Evolutionary conservation across 2,888 invertebrate species (phyloP).

Genomic region (Ormyrus pomaceus): DNA sequence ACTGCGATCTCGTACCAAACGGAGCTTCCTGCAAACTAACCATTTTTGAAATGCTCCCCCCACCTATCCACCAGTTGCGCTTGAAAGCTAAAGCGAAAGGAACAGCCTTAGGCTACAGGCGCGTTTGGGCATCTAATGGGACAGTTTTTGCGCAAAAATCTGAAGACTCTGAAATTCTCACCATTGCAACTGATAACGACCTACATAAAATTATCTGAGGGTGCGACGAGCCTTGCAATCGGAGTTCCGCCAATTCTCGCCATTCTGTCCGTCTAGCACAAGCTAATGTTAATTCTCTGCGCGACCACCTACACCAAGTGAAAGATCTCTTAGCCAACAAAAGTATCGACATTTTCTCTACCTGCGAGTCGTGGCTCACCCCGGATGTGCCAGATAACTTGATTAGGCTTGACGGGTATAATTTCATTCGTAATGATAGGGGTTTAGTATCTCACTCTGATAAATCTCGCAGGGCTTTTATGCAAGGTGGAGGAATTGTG

Average conservation of each 20-base stretch:
- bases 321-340: neutral
- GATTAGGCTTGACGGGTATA: neutral
- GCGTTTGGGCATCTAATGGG: neutral
- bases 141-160: neutral
- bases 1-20: neutral
- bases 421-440: neutral
- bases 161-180: neutral
- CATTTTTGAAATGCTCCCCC: slow-evolving; percentile 3
- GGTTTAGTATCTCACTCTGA: neutral
- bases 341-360: slow-evolving; percentile 1
- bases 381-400: neutral
- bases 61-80: neutral
- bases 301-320: neutral
- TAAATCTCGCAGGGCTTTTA: neutral
- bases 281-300: neutral
- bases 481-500: neutral
- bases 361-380: slow-evolving; percentile 10
- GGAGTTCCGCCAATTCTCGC: neutral
- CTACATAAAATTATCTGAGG: neutral
- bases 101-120: neutral
- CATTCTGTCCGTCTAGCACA: neutral
- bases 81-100: neutral
- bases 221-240: neutral
- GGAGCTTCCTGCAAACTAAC: neutral
- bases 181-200: neutral